Conservation (phyloP, 2,888 invertebrate genomes). For the Dioctria rufipes region DNA sequence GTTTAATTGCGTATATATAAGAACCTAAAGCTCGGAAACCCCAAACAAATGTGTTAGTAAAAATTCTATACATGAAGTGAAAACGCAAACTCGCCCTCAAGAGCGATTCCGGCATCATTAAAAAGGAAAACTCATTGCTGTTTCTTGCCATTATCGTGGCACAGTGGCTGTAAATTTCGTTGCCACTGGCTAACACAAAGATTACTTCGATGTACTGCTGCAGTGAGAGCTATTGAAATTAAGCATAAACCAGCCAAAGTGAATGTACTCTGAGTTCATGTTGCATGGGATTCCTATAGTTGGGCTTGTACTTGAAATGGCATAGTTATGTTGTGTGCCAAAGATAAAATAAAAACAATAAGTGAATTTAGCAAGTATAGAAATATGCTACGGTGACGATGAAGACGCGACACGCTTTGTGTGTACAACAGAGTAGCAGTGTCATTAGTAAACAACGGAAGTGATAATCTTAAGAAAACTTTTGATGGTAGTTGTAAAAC, state of each 20-base stretch:
- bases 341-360: not conserved
- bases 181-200: not conserved
- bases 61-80: not conserved
- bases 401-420: not conserved
- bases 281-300: not conserved
- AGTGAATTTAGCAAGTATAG: not conserved
- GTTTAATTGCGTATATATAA: too few species aligned
- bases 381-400: not conserved
- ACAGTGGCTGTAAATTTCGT: not conserved
- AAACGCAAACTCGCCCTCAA: slow-evolving; percentile 27
- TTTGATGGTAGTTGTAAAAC: too few species aligned
- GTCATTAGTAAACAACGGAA: too few species aligned
- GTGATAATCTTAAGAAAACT: too few species aligned
- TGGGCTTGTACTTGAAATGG: not conserved
- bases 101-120: slow-evolving; percentile 17
- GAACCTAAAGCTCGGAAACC: not conserved
- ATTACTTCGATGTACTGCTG: slow-evolving; percentile 2
- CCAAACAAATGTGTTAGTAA: not conserved
- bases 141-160: not conserved
- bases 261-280: slow-evolving; percentile 5
- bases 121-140: slow-evolving; percentile 10
- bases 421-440: not conserved
- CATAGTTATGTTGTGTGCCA: not conserved
- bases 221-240: slow-evolving; percentile 19
- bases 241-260: slow-evolving; percentile 24